Conservation (phyloP, 2,888 invertebrate genomes). For the Platerodrilus igneus region DNA sequence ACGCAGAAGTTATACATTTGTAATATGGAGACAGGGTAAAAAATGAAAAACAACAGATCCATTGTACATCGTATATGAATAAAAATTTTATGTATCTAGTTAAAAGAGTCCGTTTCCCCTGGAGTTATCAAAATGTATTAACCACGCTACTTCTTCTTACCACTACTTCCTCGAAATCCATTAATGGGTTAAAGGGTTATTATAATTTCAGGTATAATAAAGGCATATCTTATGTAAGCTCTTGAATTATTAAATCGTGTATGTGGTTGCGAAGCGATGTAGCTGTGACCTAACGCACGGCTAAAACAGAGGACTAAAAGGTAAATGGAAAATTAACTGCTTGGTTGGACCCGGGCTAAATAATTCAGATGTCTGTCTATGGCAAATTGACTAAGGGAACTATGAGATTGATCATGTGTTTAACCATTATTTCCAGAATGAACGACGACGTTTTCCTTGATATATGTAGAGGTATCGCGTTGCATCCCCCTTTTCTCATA, state of each 20-base stretch:
- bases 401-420: conserved; percentile 21
- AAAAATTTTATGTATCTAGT: too few relatives aligned
- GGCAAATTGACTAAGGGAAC: conserved; percentile 16
- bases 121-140: too few relatives aligned
- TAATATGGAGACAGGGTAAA: too few relatives aligned
- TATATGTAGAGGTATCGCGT: conserved; percentile 11
- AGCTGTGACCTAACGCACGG: conserved; percentile 22
- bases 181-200: conserved; percentile 22
- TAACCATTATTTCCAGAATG: conserved; percentile 20
- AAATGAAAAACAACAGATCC: too few relatives aligned
- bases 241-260: conserved; percentile 22
- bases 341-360: conserved; percentile 17
- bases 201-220: conserved; percentile 21
- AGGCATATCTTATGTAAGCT: conserved; percentile 21
- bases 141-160: too few relatives aligned
- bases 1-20: too few relatives aligned
- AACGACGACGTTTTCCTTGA: conserved; percentile 19
- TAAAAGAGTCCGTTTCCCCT: too few relatives aligned
- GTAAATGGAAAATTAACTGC: conserved; percentile 25
- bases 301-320: conserved; percentile 23
- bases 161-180: too few relatives aligned
- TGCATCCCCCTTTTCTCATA: conserved; percentile 12
- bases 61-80: too few relatives aligned
- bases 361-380: conserved; percentile 19
- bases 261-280: conserved; percentile 19